These are phyloP conservation scores for Steatocranus sp. DNA, from an alignment of 2,797 vertebrate genomes.

Conservation along the genomic window DNA sequence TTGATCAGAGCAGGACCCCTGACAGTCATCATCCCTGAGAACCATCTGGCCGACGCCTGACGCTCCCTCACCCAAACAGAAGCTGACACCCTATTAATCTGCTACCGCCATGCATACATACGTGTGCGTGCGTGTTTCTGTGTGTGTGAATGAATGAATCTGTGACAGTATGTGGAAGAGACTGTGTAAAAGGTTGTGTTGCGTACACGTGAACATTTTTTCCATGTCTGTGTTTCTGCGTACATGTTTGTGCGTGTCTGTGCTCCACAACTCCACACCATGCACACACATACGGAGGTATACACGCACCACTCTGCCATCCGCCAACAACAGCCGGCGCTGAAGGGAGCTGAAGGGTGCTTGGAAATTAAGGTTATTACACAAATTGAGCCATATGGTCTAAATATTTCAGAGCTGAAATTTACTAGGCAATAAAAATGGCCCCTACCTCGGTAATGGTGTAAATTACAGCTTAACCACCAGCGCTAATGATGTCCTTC, in stretches of 20 bases:
- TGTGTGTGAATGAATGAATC: constrained; percentile 44
- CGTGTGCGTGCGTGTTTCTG: constrained; percentile 5
- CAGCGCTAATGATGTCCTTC: constrained; percentile 99
- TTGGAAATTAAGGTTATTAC: constrained; percentile 99
- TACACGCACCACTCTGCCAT: constrained; percentile 67
- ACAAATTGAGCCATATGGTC: constrained; percentile 99
- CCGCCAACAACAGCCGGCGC: constrained; percentile 76
- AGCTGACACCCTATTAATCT: constrained; percentile 99
- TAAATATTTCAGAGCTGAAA: constrained; percentile 99
- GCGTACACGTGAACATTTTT: constrained; percentile 41
- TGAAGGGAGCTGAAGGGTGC: constrained; percentile 98
- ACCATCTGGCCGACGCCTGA: constrained; percentile 99
- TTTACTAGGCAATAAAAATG: constrained; percentile 99
- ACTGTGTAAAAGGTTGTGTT: constrained; percentile 35
- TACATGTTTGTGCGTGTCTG: not conserved
- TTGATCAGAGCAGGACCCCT: constrained; percentile 99
- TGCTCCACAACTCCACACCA: constrained; percentile 7
- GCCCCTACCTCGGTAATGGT: constrained; percentile 99
- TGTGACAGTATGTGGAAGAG: constrained; percentile 8
- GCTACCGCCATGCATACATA: constrained; percentile 77
- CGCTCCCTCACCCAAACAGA: constrained; percentile 99
- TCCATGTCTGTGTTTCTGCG: constrained; percentile 24
- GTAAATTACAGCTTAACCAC: constrained; percentile 99
- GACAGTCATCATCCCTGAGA: constrained; percentile 99
- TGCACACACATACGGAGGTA: constrained; percentile 45